Evolutionary conservation across 2,888 invertebrate species (phyloP).

Genomic region (Hemistola chrysoprasaria): DNA sequence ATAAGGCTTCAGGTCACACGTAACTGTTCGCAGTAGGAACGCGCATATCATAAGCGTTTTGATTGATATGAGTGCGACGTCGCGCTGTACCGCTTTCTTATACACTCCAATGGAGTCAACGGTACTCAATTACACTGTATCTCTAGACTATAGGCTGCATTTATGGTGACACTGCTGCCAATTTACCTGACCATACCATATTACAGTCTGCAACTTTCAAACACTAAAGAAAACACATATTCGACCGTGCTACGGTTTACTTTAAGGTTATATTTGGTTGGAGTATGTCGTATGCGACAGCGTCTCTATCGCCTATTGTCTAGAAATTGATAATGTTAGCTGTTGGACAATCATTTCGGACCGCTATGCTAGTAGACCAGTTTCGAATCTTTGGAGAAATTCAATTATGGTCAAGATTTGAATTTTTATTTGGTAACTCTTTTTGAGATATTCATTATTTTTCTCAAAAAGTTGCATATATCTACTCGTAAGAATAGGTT

Average conservation of each 20-base stretch:
- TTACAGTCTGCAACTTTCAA: slow-evolving; percentile 10
- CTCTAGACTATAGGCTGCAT: slow-evolving; percentile 60
- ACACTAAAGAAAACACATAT: too few species aligned
- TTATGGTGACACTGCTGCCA: slow-evolving; percentile 71
- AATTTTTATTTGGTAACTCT: background rate
- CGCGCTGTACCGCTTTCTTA: slow-evolving; percentile 72
- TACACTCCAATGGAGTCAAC: slow-evolving; percentile 74
- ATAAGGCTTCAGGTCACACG: slow-evolving; percentile 42
- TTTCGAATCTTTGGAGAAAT: slow-evolving; percentile 56
- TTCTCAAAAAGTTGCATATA: too few species aligned
- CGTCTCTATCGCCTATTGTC: slow-evolving; percentile 50
- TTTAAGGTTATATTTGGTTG: slow-evolving; percentile 9
- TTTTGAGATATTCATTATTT: too few species aligned
- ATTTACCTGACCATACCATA: slow-evolving; percentile 46
- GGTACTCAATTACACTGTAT: slow-evolving; percentile 75
- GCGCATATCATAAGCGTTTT: slow-evolving; percentile 69
- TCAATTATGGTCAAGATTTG: slow-evolving; percentile 40
- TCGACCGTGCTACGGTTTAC: background rate
- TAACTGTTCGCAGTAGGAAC: slow-evolving; percentile 34
- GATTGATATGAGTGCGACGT: slow-evolving; percentile 77
- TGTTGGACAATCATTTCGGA: slow-evolving; percentile 49
- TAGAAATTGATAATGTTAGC: slow-evolving; percentile 61
- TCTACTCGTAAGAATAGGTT: too few species aligned
- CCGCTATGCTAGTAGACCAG: slow-evolving; percentile 36
- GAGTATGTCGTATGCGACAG: slow-evolving; percentile 25